phyloP scores from a whole-genome alignment of 1,140 invertebrate genomes.

The Amyelois transitella region DNA sequence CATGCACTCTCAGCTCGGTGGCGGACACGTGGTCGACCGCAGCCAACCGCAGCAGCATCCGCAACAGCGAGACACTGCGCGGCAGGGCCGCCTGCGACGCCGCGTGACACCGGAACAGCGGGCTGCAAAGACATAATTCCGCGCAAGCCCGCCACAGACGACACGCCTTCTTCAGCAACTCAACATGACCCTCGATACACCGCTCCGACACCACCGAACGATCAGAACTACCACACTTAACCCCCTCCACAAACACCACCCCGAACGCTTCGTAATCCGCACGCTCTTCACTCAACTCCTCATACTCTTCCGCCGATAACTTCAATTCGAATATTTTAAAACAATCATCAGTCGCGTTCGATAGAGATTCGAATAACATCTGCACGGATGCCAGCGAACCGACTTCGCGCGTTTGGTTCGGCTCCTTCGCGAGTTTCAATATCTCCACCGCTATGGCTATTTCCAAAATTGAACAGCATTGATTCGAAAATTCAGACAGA shows the following conservation, averaged over 20 bases:
- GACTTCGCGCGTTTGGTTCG: constrained; percentile 46
- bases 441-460: constrained; percentile 78
- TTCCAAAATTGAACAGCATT: constrained; percentile 78
- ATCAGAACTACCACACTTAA: constrained; percentile 11
- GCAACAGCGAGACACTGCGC: constrained; percentile 57
- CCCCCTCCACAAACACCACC: neutral
- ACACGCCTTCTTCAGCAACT: constrained; percentile 48
- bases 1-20: constrained; percentile 36
- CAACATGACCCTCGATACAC: constrained; percentile 32
- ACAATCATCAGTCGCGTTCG: constrained; percentile 64
- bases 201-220: constrained; percentile 18
- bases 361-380: constrained; percentile 73
- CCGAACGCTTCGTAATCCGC: constrained; percentile 32
- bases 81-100: constrained; percentile 40
- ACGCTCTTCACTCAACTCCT: constrained; percentile 42
- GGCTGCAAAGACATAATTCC: constrained; percentile 75
- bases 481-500: constrained; percentile 74
- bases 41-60: constrained; percentile 47
- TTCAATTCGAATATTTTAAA: constrained; percentile 52
- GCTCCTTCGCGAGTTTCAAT: constrained; percentile 62
- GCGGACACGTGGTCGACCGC: constrained; percentile 24
- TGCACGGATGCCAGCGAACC: constrained; percentile 62
- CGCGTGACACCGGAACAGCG: constrained; percentile 72
- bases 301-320: constrained; percentile 36
- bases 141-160: constrained; percentile 77